phyloP scores from a whole-genome alignment of 1,140 invertebrate genomes.

The Penaeus indicus region DNA sequence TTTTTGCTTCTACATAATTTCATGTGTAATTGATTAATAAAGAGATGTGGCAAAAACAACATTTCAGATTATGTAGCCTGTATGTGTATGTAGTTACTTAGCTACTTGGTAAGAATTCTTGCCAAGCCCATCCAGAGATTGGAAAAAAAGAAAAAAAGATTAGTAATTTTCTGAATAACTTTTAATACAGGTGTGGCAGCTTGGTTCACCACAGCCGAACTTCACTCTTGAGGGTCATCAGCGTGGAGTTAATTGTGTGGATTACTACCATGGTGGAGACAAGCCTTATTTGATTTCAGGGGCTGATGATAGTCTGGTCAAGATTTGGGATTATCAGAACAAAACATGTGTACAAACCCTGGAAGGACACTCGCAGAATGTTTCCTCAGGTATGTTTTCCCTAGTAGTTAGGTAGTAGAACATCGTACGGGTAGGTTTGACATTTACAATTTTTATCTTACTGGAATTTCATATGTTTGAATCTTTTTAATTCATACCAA shows the following conservation, averaged over 20 bases:
- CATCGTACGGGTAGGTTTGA: too few relatives aligned
- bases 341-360: constrained; percentile 99
- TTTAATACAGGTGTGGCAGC: constrained; percentile 86
- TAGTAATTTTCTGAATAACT: not conserved
- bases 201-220: constrained; percentile 96
- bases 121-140: too few relatives aligned
- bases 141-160: too few relatives aligned
- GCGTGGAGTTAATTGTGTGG: constrained; percentile 99
- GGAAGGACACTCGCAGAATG: constrained; percentile 97
- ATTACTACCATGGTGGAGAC: constrained; percentile 99
- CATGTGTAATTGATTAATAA: too few relatives aligned
- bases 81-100: too few relatives aligned
- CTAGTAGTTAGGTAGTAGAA: not conserved
- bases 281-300: constrained; percentile 99
- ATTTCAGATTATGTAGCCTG: too few relatives aligned
- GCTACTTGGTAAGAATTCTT: too few relatives aligned
- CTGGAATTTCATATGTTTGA: too few relatives aligned
- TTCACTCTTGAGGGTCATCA: constrained; percentile 99
- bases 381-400: constrained; percentile 77
- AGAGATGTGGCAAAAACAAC: too few relatives aligned
- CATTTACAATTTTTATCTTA: too few relatives aligned
- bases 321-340: constrained; percentile 99
- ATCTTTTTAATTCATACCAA: too few relatives aligned
- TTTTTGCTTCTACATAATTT: too few relatives aligned
- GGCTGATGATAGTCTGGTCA: constrained; percentile 96